Base-by-base conservation (phyloP, 2,888 invertebrate species). In the Cryptocephalus primarius region DNA sequence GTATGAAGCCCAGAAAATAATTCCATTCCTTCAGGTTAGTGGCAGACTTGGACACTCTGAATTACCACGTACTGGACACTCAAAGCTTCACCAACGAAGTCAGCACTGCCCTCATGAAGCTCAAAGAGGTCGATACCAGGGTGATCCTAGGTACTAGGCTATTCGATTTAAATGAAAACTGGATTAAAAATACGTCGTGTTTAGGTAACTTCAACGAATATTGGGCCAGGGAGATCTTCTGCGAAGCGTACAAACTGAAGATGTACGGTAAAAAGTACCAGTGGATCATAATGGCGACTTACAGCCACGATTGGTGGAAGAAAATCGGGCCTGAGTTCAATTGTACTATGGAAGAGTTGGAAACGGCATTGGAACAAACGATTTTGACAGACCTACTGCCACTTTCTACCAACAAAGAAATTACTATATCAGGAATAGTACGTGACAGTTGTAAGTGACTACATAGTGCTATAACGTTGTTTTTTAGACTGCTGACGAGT, bases 251-350 rank as follows among this genome's bases (percentile, higher is more conserved):
- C 68, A 85, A 85, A 56, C 70, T 87, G 54, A 86, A 86, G 52
- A 87, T 95, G 86, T 91, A 80, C 66, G 95, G 95, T 0, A 77
- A 89, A 8, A 87, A 91, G 48, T 94, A 93, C 73, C 93, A 95
- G 57, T 95, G 95, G 95, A 79, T 96, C 1, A 85, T 96, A 31
- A 86, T 91, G 73, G 93, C 92, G 3, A 88, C 89, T 9, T 91
- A 88, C 67, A 79, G 83, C 43, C 78, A 77, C 47, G 72, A 78
- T 44, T 85, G 85, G 80, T 90, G 89, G 89, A 61, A 62, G 43
- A 79, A 79, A 49, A 54, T 65, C 62, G 75, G 77, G 53, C 67
- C 74, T 0, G 73, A 74, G 9, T 75, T 78, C 1, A 82, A 83
- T 8, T 92, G 91, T 66, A 77, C 82, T 1, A 73, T 77, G 13